phyloP scores from a whole-genome alignment of 2,797 vertebrate genomes.

The Brotula barbata region DNA sequence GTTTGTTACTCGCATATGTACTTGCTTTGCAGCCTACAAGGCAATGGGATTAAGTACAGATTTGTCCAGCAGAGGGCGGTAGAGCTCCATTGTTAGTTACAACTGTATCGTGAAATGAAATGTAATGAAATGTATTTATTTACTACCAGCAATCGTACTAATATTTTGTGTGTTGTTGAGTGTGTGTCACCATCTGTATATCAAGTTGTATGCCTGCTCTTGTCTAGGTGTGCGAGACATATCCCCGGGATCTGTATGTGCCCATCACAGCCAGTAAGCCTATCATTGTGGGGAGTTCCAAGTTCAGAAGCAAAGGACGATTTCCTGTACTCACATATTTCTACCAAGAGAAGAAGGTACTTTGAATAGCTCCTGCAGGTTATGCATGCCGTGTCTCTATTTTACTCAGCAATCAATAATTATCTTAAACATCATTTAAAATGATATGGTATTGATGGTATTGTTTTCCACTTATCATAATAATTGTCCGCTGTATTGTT shows the following conservation, averaged over 20 bases:
- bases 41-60: too few species aligned
- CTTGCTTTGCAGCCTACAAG: too few species aligned
- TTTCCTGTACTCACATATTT: constrained; percentile 98
- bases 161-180: not conserved
- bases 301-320: constrained; percentile 98
- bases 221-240: constrained; percentile 93
- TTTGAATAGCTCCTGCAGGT: not conserved
- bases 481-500: too few species aligned
- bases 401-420: too few species aligned
- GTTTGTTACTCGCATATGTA: too few species aligned
- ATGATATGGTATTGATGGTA: too few species aligned
- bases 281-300: constrained; percentile 96
- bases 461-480: not conserved
- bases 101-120: too few species aligned
- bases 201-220: not conserved
- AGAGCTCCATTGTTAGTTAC: not conserved
- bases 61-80: constrained; percentile 38
- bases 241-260: constrained; percentile 93
- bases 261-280: constrained; percentile 92
- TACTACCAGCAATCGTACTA: too few species aligned
- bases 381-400: not conserved
- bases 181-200: not conserved
- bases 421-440: too few species aligned
- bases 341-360: constrained; percentile 93
- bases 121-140: too few species aligned